Percentiles rank a stretch among this genome's conserved stretches.
These are phyloP conservation scores for Crenichthys baileyi DNA, from an alignment of 2,797 vertebrate species.

Conservation along the genomic window DNA sequence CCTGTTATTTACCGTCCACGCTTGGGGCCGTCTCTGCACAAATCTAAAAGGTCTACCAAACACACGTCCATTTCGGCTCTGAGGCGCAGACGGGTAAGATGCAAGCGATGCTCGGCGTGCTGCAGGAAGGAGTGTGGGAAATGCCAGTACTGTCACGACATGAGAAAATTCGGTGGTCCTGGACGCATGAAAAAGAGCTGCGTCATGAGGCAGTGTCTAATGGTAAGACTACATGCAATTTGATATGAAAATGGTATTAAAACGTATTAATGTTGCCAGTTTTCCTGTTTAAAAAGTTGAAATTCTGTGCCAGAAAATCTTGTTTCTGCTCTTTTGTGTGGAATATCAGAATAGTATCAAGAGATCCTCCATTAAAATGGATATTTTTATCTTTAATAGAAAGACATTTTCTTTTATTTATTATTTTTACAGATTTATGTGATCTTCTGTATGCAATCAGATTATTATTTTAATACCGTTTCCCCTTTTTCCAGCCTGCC, in stretches of 20 bases:
- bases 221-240: constrained; percentile 79
- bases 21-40: constrained; percentile 49
- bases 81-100: constrained; percentile 90
- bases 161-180: constrained; percentile 96
- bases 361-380: neutral
- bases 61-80: constrained; percentile 73
- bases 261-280: neutral
- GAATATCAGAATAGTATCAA: neutral
- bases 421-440: neutral
- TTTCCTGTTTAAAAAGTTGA: neutral
- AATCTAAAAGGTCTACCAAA: constrained; percentile 61
- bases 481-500: constrained; percentile 82
- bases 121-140: constrained; percentile 91
- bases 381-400: neutral
- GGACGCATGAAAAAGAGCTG: constrained; percentile 97
- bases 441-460: neutral
- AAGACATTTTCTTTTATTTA: neutral
- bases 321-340: neutral
- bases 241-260: neutral
- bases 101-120: constrained; percentile 93
- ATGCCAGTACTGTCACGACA: constrained; percentile 95
- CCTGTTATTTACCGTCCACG: constrained; percentile 75
- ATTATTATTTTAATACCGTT: neutral
- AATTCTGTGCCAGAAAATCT: too few species aligned
- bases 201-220: constrained; percentile 90